Conservation (phyloP, 2,797 vertebrate species). For the Helarctos malayanus region DNA sequence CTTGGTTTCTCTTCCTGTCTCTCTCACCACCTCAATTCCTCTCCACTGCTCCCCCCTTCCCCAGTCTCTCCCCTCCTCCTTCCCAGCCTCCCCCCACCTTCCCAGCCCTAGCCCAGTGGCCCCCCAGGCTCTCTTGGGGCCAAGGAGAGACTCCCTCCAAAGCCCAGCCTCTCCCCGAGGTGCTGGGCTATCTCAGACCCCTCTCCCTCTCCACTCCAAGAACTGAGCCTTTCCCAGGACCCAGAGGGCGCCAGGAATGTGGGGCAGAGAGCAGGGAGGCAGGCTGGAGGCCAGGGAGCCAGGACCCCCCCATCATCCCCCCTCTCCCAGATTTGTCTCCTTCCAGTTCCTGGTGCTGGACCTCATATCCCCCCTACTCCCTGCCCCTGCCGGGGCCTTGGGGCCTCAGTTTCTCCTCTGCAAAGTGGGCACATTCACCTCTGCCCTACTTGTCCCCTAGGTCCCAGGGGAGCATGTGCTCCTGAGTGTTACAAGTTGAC, state of each 20-base stretch:
- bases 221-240: slow-evolving; percentile 78
- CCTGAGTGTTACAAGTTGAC: not conserved
- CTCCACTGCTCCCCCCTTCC: not conserved
- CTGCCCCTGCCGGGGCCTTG: not conserved
- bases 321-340: not conserved
- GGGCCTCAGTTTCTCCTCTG: slow-evolving; percentile 68
- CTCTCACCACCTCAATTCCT: slow-evolving; percentile 15
- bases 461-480: not conserved
- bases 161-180: slow-evolving; percentile 26
- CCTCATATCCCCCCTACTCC: not conserved
- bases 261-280: slow-evolving; percentile 72
- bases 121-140: not conserved
- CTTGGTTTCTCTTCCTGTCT: slow-evolving; percentile 15
- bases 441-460: slow-evolving; percentile 14
- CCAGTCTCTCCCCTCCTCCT: not conserved
- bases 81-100: not conserved
- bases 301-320: not conserved
- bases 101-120: not conserved
- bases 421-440: slow-evolving; percentile 33
- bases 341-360: not conserved
- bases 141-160: slow-evolving; percentile 6
- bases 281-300: not conserved
- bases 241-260: slow-evolving; percentile 81
- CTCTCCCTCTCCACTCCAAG: not conserved
- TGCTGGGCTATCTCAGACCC: slow-evolving; percentile 34